Evolutionary conservation across 2,797 vertebrate species (phyloP).

Genomic region (Buceros bicornis): DNA sequence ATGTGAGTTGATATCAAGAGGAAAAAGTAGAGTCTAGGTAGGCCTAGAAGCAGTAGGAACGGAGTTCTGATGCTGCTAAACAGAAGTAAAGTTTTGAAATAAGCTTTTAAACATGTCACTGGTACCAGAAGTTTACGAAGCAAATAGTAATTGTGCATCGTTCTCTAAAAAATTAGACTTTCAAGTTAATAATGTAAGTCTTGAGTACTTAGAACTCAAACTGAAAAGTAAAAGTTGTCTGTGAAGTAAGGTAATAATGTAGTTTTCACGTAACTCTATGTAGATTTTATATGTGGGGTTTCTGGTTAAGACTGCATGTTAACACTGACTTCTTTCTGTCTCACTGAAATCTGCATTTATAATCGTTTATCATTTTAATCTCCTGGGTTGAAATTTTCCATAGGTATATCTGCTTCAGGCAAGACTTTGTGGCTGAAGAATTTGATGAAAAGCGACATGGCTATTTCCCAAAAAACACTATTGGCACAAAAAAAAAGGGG

Average conservation of each 20-base stretch:
- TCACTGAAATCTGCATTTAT: background rate
- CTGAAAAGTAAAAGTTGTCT: background rate
- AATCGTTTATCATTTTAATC: background rate
- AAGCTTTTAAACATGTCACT: background rate
- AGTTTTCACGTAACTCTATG: background rate
- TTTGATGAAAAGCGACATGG: background rate
- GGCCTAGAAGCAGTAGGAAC: background rate
- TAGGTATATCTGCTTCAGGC: background rate
- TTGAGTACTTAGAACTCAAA: background rate
- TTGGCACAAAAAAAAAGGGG: background rate
- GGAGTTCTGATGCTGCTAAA: background rate
- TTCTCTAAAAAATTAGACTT: background rate
- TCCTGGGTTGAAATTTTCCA: background rate
- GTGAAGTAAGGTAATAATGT: background rate
- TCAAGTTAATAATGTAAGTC: background rate
- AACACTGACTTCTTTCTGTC: background rate
- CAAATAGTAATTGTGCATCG: background rate
- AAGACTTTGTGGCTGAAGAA: background rate
- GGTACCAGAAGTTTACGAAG: background rate
- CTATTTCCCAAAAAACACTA: background rate
- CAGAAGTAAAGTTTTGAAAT: background rate
- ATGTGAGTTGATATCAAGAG: background rate
- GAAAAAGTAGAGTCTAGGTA: background rate
- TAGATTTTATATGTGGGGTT: background rate
- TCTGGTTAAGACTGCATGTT: background rate